Evolutionary conservation across 2,797 vertebrate species (phyloP).

Genomic region (Macropus fuliginosus): DNA sequence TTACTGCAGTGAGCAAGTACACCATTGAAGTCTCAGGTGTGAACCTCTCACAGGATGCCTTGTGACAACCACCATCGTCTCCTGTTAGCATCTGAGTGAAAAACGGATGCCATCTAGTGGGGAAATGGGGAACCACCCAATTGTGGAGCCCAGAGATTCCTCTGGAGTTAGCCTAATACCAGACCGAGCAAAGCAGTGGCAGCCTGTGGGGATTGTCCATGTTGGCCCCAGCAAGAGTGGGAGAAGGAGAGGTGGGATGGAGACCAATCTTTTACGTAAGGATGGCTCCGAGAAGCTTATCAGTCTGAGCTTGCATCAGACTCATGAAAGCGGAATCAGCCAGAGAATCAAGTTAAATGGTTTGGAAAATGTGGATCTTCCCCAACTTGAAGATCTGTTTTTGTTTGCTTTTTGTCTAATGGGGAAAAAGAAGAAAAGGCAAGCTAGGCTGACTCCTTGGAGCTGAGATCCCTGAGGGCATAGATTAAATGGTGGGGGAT

Average conservation of each 20-base stretch:
- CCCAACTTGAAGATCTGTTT: neutral
- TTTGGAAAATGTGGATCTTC: slow-evolving; percentile 70
- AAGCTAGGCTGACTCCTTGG: neutral
- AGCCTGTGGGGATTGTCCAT: neutral
- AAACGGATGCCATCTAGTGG: slow-evolving; percentile 83
- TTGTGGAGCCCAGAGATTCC: neutral
- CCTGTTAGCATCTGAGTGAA: slow-evolving; percentile 66
- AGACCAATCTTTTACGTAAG: slow-evolving; percentile 38
- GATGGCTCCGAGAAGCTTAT: slow-evolving; percentile 66
- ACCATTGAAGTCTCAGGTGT: neutral
- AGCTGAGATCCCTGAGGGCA: neutral
- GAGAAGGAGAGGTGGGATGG: slow-evolving; percentile 38
- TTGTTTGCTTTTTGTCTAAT: neutral
- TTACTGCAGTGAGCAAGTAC: neutral
- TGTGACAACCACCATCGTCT: neutral
- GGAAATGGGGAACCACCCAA: accelerated
- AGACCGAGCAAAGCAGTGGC: neutral
- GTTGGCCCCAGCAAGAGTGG: neutral
- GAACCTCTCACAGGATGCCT: neutral
- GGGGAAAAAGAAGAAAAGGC: slow-evolving; percentile 29
- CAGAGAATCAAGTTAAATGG: slow-evolving; percentile 72
- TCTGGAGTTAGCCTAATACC: neutral
- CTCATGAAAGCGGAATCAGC: slow-evolving; percentile 71
- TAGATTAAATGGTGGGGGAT: slow-evolving; percentile 63
- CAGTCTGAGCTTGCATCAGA: slow-evolving; percentile 2